These are phyloP conservation scores for Tragopan temminckii DNA, from an alignment of 2,797 vertebrate genomes.

Conservation along the genomic window DNA sequence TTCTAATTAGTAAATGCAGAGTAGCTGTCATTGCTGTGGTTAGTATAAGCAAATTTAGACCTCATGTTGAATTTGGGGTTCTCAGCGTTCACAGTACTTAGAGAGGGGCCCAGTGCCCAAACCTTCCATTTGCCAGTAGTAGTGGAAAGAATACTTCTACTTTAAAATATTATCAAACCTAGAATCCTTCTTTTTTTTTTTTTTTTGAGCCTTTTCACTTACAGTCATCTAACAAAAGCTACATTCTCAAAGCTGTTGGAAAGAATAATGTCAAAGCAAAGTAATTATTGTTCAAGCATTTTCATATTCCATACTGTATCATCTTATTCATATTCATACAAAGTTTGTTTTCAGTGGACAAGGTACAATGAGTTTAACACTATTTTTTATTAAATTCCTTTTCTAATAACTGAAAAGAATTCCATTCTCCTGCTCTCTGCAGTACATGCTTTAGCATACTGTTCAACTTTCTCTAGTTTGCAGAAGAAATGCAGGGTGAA, in stretches of 20 bases:
- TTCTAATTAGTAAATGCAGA: not conserved
- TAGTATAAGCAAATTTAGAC: not conserved
- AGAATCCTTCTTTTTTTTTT: not conserved
- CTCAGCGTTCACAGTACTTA: not conserved
- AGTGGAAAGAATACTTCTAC: not conserved
- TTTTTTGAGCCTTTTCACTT: not conserved
- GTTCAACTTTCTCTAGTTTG: slow-evolving; percentile 25
- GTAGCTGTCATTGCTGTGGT: not conserved
- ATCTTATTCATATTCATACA: slow-evolving; percentile 50
- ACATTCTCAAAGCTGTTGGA: not conserved
- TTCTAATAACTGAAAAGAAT: slow-evolving; percentile 69
- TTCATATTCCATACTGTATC: not conserved
- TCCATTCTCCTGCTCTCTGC: slow-evolving; percentile 9
- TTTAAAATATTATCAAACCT: not conserved
- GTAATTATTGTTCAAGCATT: slow-evolving; percentile 31
- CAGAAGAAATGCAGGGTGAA: slow-evolving; percentile 29
- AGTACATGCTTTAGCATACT: slow-evolving; percentile 6
- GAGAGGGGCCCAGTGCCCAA: not conserved
- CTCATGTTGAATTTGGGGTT: not conserved
- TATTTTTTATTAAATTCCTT: slow-evolving; percentile 73
- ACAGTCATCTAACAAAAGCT: not conserved
- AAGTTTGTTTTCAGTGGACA: slow-evolving; percentile 57
- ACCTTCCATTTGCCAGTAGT: not conserved
- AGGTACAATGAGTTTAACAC: slow-evolving; percentile 48
- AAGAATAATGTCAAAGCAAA: slow-evolving; percentile 27